Evolutionary conservation across 1,140 invertebrate species (phyloP), one percentile per base, ranked within the genome.

Genomic region (Augochlora pura): DNA sequence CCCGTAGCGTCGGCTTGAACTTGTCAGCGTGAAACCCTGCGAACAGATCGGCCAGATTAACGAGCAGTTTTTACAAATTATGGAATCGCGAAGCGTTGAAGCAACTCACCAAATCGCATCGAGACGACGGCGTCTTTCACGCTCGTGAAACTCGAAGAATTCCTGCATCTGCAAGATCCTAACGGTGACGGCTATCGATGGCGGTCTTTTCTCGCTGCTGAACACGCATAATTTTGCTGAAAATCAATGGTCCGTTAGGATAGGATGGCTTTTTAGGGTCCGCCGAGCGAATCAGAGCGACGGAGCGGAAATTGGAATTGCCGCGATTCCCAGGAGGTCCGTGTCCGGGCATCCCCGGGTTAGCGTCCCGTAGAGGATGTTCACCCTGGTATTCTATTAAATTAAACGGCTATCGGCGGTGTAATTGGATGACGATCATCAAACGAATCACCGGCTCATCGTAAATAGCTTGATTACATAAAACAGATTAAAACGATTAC

Each of bases 301-400:
- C 77, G 49, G 27, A 76, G 82, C 77, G 77, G 77, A 84, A 84
- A 84, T 59, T 85, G 63, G 73, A 78, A 80, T 83, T 62, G 38
- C 38, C 12, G 7, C 21, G 38, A 65, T 70, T 71, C 46, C 46
- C 27, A 18, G 12, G 49, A 68, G 57, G 32, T 32, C 32, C 32
- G 32, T 32, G 59, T 69, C 25, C 39, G 52, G 7, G 49, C 18
- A 57, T 57, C 49, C 39, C 7, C 9, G 49, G 4, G 23, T 52
- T 18, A 32, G 27, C 7, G 16, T 32, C 49, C 38, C 27, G 49
- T 1, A 16, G 14, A 72, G 68, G 38, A 21, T 78, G 54, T 72
- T 78, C 32, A 68, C 57, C 66, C 14, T 32, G 38, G 23, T 0
- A 18, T 49, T 46, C 60, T 77, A 67, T 75, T 75, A 75, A 66